Base-by-base conservation (phyloP, 2,797 vertebrate genomes). In the Rhinichthys osculus region DNA sequence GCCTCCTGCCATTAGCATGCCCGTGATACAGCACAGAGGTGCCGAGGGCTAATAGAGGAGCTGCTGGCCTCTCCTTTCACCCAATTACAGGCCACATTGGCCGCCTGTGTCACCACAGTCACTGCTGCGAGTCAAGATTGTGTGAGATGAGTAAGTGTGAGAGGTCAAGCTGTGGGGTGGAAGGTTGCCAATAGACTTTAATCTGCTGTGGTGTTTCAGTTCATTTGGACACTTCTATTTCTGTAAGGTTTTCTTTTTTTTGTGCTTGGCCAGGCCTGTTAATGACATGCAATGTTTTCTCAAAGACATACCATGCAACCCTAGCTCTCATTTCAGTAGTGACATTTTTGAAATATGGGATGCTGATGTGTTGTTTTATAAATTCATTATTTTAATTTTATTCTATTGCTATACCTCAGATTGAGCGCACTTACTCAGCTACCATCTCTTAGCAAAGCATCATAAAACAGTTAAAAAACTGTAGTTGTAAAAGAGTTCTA, bases 11-110 rank as follows among this genome's bases (percentile, higher is more conserved):
- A 84, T 77, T 38, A 82, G 71, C 81, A 81, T 73, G 83, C n/a
- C 85, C 16, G 80, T 79, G 47, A 52, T 69, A 76, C 71, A 85
- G 83, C 14, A 76, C 52, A 82, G 83, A 90, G 90, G 89, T 89
- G 87, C 84, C 54, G 71, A 88, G 84, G 72, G 83, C 86, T 90
- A 91, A 91, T 90, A 89, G 87, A 84, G 82, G 82, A 67, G 87
- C 87, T 77, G 71, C 70, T 47, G 85, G 77, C 85, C 78, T 69
- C 83, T 78, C 72, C 79, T 73, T 80, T 71, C 40, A 70, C 81
- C 89, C 89, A 90, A 89, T 90, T 89, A 89, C 82, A 74, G 77
- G 71, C 59, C 38, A 82, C 50, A 78, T 66, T 82, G 84, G 86
- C 67, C 82, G 7, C 64, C 77, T 78, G 86, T 64, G 84, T 89